Conservation (phyloP, 2,113 vertebrate genomes). For the Oreochromis spilurus region DNA sequence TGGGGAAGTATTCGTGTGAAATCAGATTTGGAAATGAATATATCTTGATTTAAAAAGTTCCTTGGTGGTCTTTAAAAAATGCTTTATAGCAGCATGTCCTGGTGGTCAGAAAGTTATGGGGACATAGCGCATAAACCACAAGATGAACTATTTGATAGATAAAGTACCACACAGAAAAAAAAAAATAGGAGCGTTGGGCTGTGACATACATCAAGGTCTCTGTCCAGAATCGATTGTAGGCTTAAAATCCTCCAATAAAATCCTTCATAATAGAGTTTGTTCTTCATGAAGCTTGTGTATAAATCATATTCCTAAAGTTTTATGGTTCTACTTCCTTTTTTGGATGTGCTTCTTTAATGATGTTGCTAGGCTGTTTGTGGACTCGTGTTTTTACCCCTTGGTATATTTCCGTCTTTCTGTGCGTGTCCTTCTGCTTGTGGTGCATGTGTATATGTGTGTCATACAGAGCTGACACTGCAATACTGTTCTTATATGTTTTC, state of each 20-base stretch:
- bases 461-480: conserved; percentile 13
- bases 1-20: not conserved
- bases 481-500: conserved; percentile 29
- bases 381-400: not conserved
- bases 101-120: not conserved
- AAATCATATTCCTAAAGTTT: not conserved
- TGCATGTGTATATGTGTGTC: not conserved
- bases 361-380: not conserved
- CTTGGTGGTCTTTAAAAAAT: not conserved
- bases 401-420: conserved; percentile 3
- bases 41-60: not conserved
- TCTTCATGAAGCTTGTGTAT: not conserved
- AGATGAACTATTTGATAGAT: not conserved
- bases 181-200: not conserved
- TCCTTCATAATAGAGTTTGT: not conserved
- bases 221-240: not conserved
- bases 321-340: not conserved
- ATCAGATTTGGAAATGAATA: not conserved
- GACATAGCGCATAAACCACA: not conserved
- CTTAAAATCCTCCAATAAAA: not conserved
- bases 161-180: not conserved
- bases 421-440: not conserved
- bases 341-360: not conserved
- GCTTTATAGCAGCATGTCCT: not conserved
- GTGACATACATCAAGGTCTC: not conserved